Conservation (phyloP, 2,797 vertebrate species). For the Danio albolineatus region DNA sequence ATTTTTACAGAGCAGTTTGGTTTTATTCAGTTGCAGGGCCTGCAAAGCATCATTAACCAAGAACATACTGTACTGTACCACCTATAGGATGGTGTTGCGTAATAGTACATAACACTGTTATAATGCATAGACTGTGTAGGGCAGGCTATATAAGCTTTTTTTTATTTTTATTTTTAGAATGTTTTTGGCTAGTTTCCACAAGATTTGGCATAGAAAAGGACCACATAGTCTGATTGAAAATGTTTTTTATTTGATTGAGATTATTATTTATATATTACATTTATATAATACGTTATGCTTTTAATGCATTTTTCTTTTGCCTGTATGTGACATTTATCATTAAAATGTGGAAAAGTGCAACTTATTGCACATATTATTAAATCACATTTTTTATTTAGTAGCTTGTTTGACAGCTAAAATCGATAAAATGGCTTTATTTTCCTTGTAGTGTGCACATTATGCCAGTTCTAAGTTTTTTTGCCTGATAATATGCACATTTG, state of each 20-base stretch:
- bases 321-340: not conserved
- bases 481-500: not conserved
- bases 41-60: not conserved
- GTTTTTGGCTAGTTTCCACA: not conserved
- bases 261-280: too few relatives aligned
- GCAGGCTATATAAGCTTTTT: too few relatives aligned
- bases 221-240: not conserved
- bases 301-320: not conserved
- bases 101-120: not conserved
- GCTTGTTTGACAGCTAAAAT: not conserved
- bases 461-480: not conserved
- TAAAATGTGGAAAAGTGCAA: not conserved
- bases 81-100: not conserved
- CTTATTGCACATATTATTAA: not conserved
- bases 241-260: too few relatives aligned
- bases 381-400: not conserved
- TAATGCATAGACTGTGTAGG: too few relatives aligned
- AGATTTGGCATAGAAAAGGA: not conserved
- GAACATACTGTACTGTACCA: not conserved
- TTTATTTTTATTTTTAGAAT: slow-evolving; percentile 20
- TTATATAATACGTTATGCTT: not conserved
- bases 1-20: too few relatives aligned
- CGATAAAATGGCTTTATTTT: not conserved
- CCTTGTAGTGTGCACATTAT: not conserved
- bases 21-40: not conserved